Conservation (phyloP, 2,797 vertebrate genomes). For the Forpus xanthops region DNA sequence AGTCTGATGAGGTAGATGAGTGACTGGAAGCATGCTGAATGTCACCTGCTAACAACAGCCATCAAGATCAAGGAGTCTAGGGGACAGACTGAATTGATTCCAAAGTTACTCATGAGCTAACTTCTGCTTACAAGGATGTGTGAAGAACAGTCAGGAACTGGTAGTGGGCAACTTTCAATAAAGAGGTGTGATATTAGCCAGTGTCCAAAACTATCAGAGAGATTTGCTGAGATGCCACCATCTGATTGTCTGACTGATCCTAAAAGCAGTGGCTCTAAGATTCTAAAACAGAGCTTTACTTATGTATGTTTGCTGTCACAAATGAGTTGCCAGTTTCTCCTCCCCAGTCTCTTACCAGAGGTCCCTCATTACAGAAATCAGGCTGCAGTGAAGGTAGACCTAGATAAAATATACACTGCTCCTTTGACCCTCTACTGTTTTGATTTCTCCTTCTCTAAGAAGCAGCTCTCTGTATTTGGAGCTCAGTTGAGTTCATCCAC, state of each 20-base stretch:
- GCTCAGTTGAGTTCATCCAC: neutral
- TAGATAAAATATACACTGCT: neutral
- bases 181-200: neutral
- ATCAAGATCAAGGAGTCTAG: neutral
- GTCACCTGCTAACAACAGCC: neutral
- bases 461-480: neutral
- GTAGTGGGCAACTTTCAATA: neutral
- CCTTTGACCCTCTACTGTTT: neutral
- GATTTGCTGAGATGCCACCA: neutral
- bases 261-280: neutral
- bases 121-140: neutral
- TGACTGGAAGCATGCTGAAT: constrained; percentile 3
- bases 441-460: neutral
- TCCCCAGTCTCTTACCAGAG: neutral
- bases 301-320: neutral
- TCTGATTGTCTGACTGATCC: neutral
- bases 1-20: neutral
- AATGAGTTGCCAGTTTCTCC: neutral
- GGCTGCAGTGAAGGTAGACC: neutral
- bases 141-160: neutral
- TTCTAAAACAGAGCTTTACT: neutral
- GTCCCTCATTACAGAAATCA: neutral
- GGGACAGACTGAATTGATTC: neutral
- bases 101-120: neutral
- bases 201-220: neutral